Conservation (phyloP, 2,797 vertebrate genomes). For the Tapirus indicus region DNA sequence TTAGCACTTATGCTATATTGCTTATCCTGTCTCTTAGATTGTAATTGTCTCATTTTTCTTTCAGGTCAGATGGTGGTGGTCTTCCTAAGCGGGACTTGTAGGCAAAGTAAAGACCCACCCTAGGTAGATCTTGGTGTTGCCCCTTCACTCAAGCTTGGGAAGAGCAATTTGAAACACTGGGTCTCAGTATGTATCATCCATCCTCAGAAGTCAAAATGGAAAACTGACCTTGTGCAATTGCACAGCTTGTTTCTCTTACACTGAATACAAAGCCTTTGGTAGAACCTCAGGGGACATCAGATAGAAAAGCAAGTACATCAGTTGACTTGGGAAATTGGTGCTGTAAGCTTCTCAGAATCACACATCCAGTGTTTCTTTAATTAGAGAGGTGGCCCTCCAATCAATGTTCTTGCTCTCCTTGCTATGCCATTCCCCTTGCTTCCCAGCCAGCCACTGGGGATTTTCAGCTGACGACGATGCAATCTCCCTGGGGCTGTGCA, state of each 20-base stretch:
- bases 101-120: background rate
- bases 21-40: background rate
- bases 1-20: background rate
- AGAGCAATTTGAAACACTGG: background rate
- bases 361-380: constrained; percentile 73
- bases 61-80: background rate
- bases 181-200: background rate
- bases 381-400: constrained; percentile 79
- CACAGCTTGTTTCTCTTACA: constrained; percentile 32
- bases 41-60: background rate
- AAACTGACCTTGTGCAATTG: background rate
- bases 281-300: constrained; percentile 65
- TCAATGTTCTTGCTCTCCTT: constrained; percentile 75
- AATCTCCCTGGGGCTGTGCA: constrained; percentile 65
- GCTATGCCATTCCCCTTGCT: constrained; percentile 27
- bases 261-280: constrained; percentile 62
- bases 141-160: background rate
- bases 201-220: constrained; percentile 55
- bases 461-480: constrained; percentile 58
- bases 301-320: constrained; percentile 63
- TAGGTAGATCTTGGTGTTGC: background rate
- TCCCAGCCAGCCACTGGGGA: constrained; percentile 69
- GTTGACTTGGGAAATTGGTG: constrained; percentile 78
- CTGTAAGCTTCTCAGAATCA: constrained; percentile 67
- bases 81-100: background rate